Evolutionary conservation across 2,888 invertebrate species (phyloP), one percentile per base, ranked within the genome.

Genomic region (Serrognathus titanus): DNA sequence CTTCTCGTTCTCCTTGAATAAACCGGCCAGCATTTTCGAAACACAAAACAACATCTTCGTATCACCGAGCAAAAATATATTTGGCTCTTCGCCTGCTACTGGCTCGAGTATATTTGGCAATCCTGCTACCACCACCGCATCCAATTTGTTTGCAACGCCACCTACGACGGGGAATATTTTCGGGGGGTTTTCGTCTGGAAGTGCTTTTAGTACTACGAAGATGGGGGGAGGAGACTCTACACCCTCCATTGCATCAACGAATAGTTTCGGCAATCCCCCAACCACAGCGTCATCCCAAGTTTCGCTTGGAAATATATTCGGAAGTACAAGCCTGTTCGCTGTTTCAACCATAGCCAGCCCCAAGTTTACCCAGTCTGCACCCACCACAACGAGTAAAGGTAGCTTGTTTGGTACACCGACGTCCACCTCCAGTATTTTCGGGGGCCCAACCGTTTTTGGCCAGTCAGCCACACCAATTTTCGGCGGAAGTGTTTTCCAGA

Each of bases 101-200:
- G 36, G 37, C 5, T 9, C 55, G n/a, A 48, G 39, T 20, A 24
- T 58, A n/a, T 62, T 65, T 35, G 57, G 47, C 9, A 58, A 53
- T 46, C 51, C 53, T 37, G 55, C 38, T 36, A 58, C 52, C 3
- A 41, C 48, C 10, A 54, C 43, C 24, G 13, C 12, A 8, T 43
- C 16, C 13, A 47, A 38, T 37, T 36, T 57, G n/a, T 52, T 53
- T 37, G 24, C 20, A 16, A 24, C 37, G 31, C 9, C 35, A 36
- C 12, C 49, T n/a, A 55, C 60, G 11, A 59, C 58, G 6, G 64
- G 62, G 10, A 61, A 57, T 40, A 57, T 69, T 38, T 71, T 71
- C 53, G 66, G 62, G 24, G 48, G 50, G 8, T 11, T 20, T 11
- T 20, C 36, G 10, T 38, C 39, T 12, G 12, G 37, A 1, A 31